A percentile compares a stretch with the other conserved stretches of the same genome.
Conservation (phyloP, 2,888 invertebrate species). For the Drosophila fungiperda region DNA sequence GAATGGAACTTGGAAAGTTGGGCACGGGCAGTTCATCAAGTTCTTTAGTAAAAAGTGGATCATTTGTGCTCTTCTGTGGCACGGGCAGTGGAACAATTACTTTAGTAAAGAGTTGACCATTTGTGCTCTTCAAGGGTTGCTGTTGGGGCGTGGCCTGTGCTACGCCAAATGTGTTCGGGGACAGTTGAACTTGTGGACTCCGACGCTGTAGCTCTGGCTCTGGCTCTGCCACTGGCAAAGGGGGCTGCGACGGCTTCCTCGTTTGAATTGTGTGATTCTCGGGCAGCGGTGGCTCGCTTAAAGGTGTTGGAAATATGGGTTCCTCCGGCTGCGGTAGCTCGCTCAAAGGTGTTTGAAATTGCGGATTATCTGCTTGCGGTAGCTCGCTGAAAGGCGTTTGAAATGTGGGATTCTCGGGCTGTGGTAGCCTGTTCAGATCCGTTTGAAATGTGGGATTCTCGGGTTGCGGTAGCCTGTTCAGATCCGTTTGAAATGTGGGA, state of each 20-base stretch:
- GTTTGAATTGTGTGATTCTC: background rate
- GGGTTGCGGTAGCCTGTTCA: background rate
- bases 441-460: background rate
- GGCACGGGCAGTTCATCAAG: background rate
- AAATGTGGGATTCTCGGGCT: background rate
- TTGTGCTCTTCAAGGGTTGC: background rate
- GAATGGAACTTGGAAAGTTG: slow-evolving; percentile 38
- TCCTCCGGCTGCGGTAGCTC: background rate
- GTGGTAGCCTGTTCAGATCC: background rate
- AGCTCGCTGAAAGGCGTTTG: background rate
- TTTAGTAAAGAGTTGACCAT: background rate
- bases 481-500: background rate
- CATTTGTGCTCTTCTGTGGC: background rate
- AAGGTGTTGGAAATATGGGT: too few relatives aligned
- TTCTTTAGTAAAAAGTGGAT: background rate
- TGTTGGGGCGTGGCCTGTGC: background rate
- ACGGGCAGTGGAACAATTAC: background rate
- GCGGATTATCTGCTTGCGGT: background rate
- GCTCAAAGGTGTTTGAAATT: too few relatives aligned
- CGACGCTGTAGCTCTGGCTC: slow-evolving; percentile 15
- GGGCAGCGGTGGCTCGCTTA: background rate
- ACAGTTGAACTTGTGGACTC: background rate
- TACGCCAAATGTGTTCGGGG: background rate
- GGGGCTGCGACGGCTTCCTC: slow-evolving; percentile 55
- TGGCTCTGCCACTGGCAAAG: slow-evolving; percentile 27